Conservation (phyloP, 2,888 invertebrate genomes). For the Tromatobia lineatoria region DNA sequence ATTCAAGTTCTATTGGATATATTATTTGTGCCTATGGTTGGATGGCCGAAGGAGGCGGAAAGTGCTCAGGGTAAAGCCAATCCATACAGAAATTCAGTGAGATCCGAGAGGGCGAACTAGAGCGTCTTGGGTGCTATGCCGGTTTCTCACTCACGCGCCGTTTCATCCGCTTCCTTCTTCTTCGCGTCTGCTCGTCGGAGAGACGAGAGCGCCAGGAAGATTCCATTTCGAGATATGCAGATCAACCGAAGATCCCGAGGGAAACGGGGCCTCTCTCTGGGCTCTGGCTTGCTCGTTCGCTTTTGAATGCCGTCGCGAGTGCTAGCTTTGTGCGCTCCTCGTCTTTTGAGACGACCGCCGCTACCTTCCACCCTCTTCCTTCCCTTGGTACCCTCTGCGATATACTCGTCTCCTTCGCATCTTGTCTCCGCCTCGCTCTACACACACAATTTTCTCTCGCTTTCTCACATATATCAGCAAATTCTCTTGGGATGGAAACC, state of each 20-base stretch:
- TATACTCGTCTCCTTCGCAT: slow-evolving; percentile 7
- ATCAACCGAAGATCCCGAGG: slow-evolving; percentile 75
- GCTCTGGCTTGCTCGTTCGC: slow-evolving; percentile 50
- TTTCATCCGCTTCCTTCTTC: slow-evolving; percentile 24
- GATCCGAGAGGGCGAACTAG: slow-evolving; percentile 14
- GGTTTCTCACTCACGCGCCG: slow-evolving; percentile 9
- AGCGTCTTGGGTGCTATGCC: slow-evolving; percentile 5
- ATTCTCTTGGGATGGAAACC: slow-evolving; percentile 32
- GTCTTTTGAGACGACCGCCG: slow-evolving; percentile 47
- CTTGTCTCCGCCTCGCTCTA: slow-evolving; percentile 11
- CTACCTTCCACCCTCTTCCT: not conserved
- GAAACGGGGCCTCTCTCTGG: slow-evolving; percentile 9
- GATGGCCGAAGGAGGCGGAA: slow-evolving; percentile 33
- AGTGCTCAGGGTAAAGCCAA: slow-evolving; percentile 56
- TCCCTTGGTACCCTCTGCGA: not conserved
- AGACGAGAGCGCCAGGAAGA: slow-evolving; percentile 71
- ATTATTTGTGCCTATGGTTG: slow-evolving; percentile 49
- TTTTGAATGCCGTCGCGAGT: slow-evolving; percentile 55
- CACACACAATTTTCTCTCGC: not conserved
- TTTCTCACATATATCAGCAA: slow-evolving; percentile 34
- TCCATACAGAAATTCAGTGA: slow-evolving; percentile 58
- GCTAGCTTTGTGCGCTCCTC: slow-evolving; percentile 52
- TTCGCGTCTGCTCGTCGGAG: slow-evolving; percentile 22
- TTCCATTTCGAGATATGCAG: slow-evolving; percentile 80
- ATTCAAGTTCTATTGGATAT: slow-evolving; percentile 42